phyloP scores from a whole-genome alignment of 1,140 invertebrate species.

The Elymnias hypermnestra region DNA sequence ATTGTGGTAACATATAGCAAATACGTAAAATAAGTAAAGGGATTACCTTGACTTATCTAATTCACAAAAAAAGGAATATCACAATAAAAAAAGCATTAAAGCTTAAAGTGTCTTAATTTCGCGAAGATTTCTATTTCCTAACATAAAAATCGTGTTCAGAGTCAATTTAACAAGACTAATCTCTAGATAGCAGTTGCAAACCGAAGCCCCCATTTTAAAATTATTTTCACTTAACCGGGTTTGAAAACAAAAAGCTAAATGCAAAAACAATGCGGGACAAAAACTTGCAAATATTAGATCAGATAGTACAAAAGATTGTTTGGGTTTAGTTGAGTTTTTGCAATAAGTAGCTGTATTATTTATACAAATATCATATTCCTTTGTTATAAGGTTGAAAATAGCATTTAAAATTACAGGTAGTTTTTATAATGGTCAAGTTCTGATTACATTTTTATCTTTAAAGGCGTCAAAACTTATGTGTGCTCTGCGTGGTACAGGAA shows the following conservation, averaged over 20 bases:
- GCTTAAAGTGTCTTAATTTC: too few species aligned
- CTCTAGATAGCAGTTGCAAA: slow-evolving; percentile 40
- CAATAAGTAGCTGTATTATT: slow-evolving; percentile 22
- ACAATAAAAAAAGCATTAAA: too few species aligned
- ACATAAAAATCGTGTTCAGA: too few species aligned
- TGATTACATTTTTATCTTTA: slow-evolving; percentile 63
- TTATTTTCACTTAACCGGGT: slow-evolving; percentile 52
- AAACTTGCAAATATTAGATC: slow-evolving; percentile 58
- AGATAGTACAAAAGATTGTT: slow-evolving; percentile 65
- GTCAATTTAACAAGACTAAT: slow-evolving; percentile 54
- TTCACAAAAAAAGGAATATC: too few species aligned
- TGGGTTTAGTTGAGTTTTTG: slow-evolving; percentile 54
- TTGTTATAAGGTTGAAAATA: slow-evolving; percentile 27
- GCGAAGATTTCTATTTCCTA: too few species aligned
- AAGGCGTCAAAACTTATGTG: slow-evolving; percentile 71
- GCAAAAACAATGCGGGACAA: slow-evolving; percentile 57
- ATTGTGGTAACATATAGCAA: too few species aligned
- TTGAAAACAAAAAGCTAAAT: slow-evolving; percentile 65
- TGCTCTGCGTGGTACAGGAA: slow-evolving; percentile 67
- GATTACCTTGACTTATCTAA: too few species aligned
- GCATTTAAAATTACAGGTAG: slow-evolving; percentile 14
- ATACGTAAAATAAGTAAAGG: too few species aligned
- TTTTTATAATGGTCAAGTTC: slow-evolving; percentile 56
- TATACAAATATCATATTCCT: slow-evolving; percentile 8
- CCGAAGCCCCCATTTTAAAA: too few species aligned